Conservation (phyloP, 2,888 invertebrate species). For the Pseudococcus viburni region DNA sequence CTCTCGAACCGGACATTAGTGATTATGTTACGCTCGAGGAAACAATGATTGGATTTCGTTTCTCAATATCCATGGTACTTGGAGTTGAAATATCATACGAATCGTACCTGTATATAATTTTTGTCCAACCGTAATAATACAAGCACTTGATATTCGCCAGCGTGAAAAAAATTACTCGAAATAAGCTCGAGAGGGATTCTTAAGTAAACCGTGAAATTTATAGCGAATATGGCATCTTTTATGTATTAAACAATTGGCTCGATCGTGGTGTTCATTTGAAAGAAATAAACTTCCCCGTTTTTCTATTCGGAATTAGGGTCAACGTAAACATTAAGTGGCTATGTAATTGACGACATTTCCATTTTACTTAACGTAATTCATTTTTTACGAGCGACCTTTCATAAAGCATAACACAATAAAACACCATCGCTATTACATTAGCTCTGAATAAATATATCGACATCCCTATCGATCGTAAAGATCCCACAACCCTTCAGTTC, state of each 20-base stretch:
- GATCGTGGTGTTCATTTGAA: not conserved
- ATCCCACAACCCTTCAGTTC: not conserved
- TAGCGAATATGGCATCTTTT: conserved; percentile 51
- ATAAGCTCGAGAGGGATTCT: not conserved
- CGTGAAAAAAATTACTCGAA: conserved; percentile 22
- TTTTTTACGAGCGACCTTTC: conserved; percentile 43
- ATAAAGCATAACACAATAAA: not conserved
- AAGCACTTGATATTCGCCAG: conserved; percentile 13
- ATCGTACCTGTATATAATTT: not conserved
- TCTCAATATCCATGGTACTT: not conserved
- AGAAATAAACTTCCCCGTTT: conserved; percentile 42
- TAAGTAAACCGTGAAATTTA: conserved; percentile 48
- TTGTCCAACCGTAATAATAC: not conserved
- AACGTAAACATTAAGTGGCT: conserved; percentile 9
- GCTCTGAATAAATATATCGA: not conserved
- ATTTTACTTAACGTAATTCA: conserved; percentile 24
- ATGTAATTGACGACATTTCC: conserved; percentile 48
- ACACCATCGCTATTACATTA: not conserved
- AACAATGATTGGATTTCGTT: conserved; percentile 27
- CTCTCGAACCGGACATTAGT: conserved; percentile 31
- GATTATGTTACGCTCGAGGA: conserved; percentile 19
- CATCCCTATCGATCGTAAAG: not conserved
- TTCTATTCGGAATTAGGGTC: conserved; percentile 14
- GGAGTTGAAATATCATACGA: not conserved
- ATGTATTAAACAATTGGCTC: conserved; percentile 20